Percentiles rank a stretch among this genome's conserved stretches.
phyloP scores from a whole-genome alignment of 2,797 vertebrate genomes.

The Coreius guichenoti region DNA sequence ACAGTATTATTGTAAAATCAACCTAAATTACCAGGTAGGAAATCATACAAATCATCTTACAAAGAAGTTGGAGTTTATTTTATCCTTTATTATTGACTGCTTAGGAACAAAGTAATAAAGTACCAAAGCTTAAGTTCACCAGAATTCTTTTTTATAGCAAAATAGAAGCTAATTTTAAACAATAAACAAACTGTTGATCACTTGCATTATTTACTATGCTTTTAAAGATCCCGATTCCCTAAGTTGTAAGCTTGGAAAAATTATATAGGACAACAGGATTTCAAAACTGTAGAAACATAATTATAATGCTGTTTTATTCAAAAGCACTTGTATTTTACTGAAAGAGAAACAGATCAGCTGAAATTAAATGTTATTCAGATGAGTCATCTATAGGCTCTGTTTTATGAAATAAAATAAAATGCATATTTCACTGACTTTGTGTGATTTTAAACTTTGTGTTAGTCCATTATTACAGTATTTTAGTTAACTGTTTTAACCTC shows the following conservation, averaged over 20 bases:
- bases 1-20: not conserved
- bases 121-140: not conserved
- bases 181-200: not conserved
- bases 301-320: not conserved
- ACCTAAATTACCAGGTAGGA: not conserved
- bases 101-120: not conserved
- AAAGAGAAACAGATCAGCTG: not conserved
- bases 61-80: not conserved
- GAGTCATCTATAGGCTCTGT: no score
- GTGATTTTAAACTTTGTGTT: no score
- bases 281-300: not conserved
- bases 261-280: not conserved
- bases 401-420: no score
- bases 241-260: not conserved
- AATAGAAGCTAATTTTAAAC: not conserved
- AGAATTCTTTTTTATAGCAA: not conserved
- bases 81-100: not conserved
- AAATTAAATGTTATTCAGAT: not conserved
- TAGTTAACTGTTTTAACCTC: no score
- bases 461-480: no score
- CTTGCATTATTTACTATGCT: not conserved
- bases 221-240: not conserved
- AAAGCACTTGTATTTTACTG: not conserved
- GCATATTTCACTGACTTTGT: no score
- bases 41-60: not conserved